phyloP scores from a whole-genome alignment of 2,797 vertebrate species.

The Fistularia tabacaria region DNA sequence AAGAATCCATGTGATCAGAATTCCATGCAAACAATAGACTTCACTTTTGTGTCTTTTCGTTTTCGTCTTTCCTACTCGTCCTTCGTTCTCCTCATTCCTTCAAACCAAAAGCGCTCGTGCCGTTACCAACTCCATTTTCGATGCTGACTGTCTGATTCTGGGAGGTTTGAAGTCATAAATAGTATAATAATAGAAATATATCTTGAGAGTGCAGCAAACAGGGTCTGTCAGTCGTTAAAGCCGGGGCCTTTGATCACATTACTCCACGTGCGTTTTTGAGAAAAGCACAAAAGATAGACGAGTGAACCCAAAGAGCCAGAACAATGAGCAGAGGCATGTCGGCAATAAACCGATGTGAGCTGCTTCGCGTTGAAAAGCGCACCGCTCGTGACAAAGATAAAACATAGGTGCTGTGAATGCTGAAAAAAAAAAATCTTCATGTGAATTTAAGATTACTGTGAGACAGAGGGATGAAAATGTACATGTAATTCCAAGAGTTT shows the following conservation, averaged over 20 bases:
- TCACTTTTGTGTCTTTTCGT: no score
- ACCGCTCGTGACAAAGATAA: no score
- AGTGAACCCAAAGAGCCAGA: background rate
- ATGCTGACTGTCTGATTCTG: constrained; percentile 4
- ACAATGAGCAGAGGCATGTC: no score
- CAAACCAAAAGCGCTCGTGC: constrained; percentile 10
- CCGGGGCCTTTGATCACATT: constrained; percentile 54
- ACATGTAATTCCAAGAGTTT: background rate
- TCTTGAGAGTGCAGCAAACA: constrained; percentile 36
- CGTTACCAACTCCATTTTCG: constrained; percentile 19
- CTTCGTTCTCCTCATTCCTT: background rate
- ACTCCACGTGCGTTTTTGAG: constrained; percentile 5
- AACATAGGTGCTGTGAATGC: background rate
- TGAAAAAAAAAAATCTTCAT: background rate
- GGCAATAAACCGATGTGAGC: no score
- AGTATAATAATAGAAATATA: constrained; percentile 26
- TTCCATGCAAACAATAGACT: background rate
- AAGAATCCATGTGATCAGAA: background rate
- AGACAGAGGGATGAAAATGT: no score
- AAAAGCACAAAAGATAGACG: constrained; percentile 2
- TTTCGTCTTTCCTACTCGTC: background rate
- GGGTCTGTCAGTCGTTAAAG: constrained; percentile 19
- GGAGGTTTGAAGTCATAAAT: constrained; percentile 27
- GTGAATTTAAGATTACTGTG: no score
- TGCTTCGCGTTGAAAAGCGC: no score